A percentile compares a stretch with the other conserved stretches of the same genome.
These are phyloP conservation scores for Cichladusa arquata DNA, from an alignment of 2,113 vertebrate genomes.

Conservation along the genomic window DNA sequence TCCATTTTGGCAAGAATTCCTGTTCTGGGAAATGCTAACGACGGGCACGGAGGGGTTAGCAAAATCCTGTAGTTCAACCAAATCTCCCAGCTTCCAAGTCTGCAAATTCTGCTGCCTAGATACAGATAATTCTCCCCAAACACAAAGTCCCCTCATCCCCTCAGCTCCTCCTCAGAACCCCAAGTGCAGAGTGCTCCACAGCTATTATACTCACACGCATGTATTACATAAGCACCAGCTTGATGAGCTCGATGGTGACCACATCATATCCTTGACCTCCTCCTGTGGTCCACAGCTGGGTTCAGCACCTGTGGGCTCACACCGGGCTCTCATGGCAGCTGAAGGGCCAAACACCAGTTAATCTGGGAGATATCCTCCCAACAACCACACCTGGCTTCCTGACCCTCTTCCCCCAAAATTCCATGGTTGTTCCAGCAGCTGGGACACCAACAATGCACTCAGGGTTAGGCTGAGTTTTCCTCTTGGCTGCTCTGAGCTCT, in stretches of 20 bases:
- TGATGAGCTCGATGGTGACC: conserved; percentile 27
- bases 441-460: background rate
- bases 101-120: background rate
- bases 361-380: conserved; percentile 45
- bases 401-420: background rate
- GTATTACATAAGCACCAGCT: conserved; percentile 15
- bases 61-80: background rate
- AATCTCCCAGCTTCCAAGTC: background rate
- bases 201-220: background rate
- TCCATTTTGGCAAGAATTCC: background rate
- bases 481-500: conserved; percentile 41
- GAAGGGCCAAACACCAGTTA: conserved; percentile 50
- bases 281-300: conserved; percentile 50
- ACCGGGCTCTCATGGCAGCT: conserved; percentile 2
- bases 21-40: background rate
- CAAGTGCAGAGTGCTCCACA: background rate
- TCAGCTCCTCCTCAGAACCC: background rate
- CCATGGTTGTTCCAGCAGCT: conserved; percentile 40
- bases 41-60: background rate
- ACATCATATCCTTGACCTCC: conserved; percentile 19
- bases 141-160: background rate
- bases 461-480: conserved; percentile 56
- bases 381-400: conserved; percentile 61
- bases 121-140: background rate
- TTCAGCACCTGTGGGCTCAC: background rate